Percentiles rank a stretch among this genome's conserved stretches.
These are phyloP conservation scores for Ostrea edulis DNA, from an alignment of 1,140 invertebrate genomes.

Conservation along the genomic window DNA sequence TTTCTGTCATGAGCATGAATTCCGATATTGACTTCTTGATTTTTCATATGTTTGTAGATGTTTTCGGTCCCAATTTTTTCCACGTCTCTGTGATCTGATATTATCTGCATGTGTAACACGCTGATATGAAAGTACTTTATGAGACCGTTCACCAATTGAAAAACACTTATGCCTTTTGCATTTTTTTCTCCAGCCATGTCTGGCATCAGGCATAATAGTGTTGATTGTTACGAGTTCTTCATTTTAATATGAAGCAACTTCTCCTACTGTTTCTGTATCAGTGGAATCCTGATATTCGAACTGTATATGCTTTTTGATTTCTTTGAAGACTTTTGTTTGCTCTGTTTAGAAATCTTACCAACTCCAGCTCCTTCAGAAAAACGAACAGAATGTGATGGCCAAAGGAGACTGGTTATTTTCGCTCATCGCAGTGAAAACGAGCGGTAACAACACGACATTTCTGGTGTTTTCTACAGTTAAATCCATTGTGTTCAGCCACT, in stretches of 20 bases:
- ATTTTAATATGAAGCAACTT: conserved; percentile 39
- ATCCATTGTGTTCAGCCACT: background rate
- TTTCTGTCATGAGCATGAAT: conserved; percentile 42
- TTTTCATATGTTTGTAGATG: conserved; percentile 12
- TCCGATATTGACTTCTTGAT: conserved; percentile 8
- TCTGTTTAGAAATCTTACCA: background rate
- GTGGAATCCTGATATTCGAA: background rate
- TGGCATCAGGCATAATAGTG: background rate
- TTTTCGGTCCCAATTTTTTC: conserved; percentile 35
- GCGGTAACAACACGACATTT: conserved; percentile 11
- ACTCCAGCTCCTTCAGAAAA: conserved; percentile 37
- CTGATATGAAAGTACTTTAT: conserved; percentile 42
- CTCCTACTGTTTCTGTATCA: background rate
- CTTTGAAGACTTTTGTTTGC: too few species aligned
- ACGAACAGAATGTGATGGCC: conserved; percentile 40
- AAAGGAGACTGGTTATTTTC: background rate
- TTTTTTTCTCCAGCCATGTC: too few species aligned
- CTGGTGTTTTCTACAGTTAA: background rate
- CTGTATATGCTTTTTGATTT: too few species aligned
- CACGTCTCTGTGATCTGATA: conserved; percentile 18
- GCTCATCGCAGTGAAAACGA: background rate
- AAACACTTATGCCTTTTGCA: conserved; percentile 47
- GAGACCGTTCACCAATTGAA: conserved; percentile 36
- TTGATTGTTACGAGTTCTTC: conserved; percentile 20
- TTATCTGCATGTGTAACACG: conserved; percentile 39